Evolutionary conservation across 2,888 invertebrate species (phyloP), one percentile per base, ranked within the genome.

Genomic region (Candidula unifasciata): DNA sequence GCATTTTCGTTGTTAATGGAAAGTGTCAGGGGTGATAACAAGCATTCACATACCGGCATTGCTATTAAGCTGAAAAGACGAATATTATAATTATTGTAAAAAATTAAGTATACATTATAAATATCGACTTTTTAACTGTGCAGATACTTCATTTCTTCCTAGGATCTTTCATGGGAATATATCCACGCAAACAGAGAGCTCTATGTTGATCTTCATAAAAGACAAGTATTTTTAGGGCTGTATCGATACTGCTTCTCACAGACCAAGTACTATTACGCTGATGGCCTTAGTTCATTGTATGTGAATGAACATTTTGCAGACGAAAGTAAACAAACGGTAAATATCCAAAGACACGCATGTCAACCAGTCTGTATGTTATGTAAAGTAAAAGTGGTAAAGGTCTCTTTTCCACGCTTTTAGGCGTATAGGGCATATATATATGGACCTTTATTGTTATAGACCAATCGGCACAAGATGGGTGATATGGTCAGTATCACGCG

Each of bases 111-210:
- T 27, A n/a, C n/a, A n/a, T n/a, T n/a, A 71, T 18, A 18, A 27
- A 71, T 33, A n/a, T n/a, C 6, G 8, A 8, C 71, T 71, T 18
- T 8, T 33, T 18, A 33, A 71, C 27, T 16, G 33, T 27, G 73
- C 30, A 44, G 8, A 10, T 8, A 30, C 44, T 57, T 2, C 27
- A 16, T 57, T 52, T 52, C 30, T 30, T 33, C 18, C 3, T 21
- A 95, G 6, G 95, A 95, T 88, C 91, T 96, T 84, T 95, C 95
- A 1, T 92, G 93, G 86, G 93, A 94, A 74, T 94, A 92, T 85
- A 87, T 91, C 0, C 91, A 92, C 82, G 91, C 90, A 71, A 91
- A 90, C 85, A 86, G 91, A 30, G 88, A 90, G 79, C 89, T 91
- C 79, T 90, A 89, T 83, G 89, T 89, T 27, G 91, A 90, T 76